Conservation (phyloP, 2,797 vertebrate species). For the Danionella dracula region DNA sequence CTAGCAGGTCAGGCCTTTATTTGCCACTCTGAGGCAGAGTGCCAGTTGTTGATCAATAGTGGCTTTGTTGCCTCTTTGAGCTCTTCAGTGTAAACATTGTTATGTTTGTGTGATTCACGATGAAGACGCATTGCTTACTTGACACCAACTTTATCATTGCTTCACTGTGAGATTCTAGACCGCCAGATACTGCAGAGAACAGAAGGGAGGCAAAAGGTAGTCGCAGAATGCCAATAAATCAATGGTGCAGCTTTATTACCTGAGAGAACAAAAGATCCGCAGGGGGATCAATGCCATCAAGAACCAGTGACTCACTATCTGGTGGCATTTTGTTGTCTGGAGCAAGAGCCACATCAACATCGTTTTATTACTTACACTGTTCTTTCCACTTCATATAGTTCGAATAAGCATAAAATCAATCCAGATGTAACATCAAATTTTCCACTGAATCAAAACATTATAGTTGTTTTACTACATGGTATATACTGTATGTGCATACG, state of each 20-base stretch:
- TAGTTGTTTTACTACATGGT: slow-evolving; percentile 42
- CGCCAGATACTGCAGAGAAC: slow-evolving; percentile 42
- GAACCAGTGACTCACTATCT: slow-evolving; percentile 49
- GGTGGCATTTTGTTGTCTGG: slow-evolving; percentile 55
- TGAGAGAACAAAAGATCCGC: slow-evolving; percentile 69
- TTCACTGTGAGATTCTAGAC: slow-evolving; percentile 3
- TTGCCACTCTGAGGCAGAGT: background rate
- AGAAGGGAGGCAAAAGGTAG: slow-evolving; percentile 62
- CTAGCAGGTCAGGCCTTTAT: slow-evolving; percentile 6
- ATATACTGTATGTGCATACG: too few species aligned
- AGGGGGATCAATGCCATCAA: slow-evolving; percentile 61
- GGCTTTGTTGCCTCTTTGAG: slow-evolving; percentile 2
- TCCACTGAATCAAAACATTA: slow-evolving; percentile 55
- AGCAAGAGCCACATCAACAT: slow-evolving; percentile 56
- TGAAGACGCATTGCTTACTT: slow-evolving; percentile 23
- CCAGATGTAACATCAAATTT: slow-evolving; percentile 61
- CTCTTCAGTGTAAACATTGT: slow-evolving; percentile 29
- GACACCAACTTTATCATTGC: slow-evolving; percentile 13
- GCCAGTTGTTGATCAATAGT: slow-evolving; percentile 29
- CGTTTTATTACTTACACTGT: slow-evolving; percentile 65
- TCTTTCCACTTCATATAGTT: slow-evolving; percentile 61
- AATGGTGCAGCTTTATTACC: slow-evolving; percentile 73
- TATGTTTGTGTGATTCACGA: slow-evolving; percentile 37
- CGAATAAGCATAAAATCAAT: slow-evolving; percentile 67
- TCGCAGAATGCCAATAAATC: slow-evolving; percentile 68